Base-by-base conservation (phyloP, 2,113 vertebrate species). In the Ptychochromis oligacanthus region DNA sequence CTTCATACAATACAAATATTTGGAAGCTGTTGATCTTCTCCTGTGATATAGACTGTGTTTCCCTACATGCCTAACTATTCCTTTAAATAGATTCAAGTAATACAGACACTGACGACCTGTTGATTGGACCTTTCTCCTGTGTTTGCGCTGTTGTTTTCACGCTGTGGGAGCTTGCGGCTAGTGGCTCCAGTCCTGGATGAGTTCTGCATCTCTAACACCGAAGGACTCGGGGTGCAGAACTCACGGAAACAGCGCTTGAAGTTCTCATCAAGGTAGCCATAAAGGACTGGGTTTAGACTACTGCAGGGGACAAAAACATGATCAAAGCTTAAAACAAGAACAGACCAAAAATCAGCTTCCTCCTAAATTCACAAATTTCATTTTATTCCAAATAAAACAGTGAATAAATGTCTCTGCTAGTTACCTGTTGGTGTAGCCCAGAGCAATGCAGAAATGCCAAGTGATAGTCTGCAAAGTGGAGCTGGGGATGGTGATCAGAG, bases 201-300 rank as follows among this genome's bases (percentile, higher is more conserved):
- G 89, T 97, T 98, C 90, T 98, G 97, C 62, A 97, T 96, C 91
- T 99, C 97, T 40, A 97, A 89, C 61, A 96, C 91, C 0, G 97
- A 97, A 3, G 97, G 95, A 62, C 96, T 97, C 14, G 98, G 97
- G 81, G 98, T 96, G 89, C 99, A 99, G 96, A 99, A 99, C 95
- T 99, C 98, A 85, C 97, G 96, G 95, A 99, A 99, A 91, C 99
- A 99, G 64, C 99, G 96, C 92, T 99, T 99, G 94, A 99, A 99
- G 95, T 99, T 99, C 94, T 99, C 98, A 78, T 99, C 99, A 94
- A 99, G 94, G 95, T 99, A 99, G 12, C 98, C 98, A 12, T 99
- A 99, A 58, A 99, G 98, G 78, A 99, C 97, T 0, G 99, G 99
- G 91, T 99, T 99, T 88, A 99, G 97, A 91, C 99, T 94, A 56